Evolutionary conservation across 2,888 invertebrate genomes (phyloP).

Genomic region (Bellardia pandia): DNA sequence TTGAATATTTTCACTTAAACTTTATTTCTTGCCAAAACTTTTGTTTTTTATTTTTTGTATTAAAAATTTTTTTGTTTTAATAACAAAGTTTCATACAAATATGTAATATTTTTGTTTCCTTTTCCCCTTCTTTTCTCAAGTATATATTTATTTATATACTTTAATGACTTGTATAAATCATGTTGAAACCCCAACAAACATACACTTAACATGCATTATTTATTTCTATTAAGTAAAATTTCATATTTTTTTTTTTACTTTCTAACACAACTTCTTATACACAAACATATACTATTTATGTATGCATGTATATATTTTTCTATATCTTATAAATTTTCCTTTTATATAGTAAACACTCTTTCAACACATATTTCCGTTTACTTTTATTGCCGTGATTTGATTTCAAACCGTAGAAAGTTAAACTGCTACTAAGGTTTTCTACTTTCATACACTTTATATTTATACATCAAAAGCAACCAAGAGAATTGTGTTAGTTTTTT

Average conservation of each 20-base stretch:
- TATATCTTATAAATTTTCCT: neutral
- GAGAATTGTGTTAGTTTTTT: slow-evolving; percentile 5
- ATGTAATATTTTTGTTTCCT: neutral
- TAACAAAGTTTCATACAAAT: neutral
- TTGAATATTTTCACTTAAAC: too few species aligned
- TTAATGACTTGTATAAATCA: neutral
- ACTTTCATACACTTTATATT: slow-evolving; percentile 57
- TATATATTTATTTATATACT: neutral
- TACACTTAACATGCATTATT: neutral
- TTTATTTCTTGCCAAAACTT: too few species aligned
- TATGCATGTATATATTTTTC: neutral
- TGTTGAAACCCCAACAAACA: neutral
- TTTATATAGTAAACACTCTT: neutral
- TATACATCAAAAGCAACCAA: slow-evolving; percentile 19
- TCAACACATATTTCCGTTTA: neutral
- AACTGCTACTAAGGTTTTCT: slow-evolving; percentile 68
- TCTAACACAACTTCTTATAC: neutral
- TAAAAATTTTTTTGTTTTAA: neutral
- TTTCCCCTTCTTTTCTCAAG: neutral
- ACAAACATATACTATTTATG: too few species aligned
- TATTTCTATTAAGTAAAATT: neutral
- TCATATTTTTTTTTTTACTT: neutral
- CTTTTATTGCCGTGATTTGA: neutral
- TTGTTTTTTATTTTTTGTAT: neutral
- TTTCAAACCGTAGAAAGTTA: slow-evolving; percentile 56